A percentile compares a stretch with the other conserved stretches of the same genome.
Evolutionary conservation across 2,888 invertebrate species (phyloP).

Genomic region (Sesia bembeciformis): DNA sequence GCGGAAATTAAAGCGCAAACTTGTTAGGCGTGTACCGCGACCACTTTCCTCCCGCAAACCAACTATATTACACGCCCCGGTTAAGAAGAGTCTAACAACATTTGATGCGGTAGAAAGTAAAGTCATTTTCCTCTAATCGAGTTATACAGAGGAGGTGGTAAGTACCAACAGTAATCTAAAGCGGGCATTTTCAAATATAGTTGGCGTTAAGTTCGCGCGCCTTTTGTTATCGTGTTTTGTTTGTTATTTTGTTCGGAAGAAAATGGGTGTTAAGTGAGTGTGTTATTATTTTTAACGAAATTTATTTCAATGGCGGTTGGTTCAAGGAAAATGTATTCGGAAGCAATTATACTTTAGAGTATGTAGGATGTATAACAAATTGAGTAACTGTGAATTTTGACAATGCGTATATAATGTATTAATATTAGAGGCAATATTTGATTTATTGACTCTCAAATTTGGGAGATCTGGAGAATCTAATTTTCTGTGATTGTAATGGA

Average conservation of each 20-base stretch:
- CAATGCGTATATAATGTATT: too few relatives aligned
- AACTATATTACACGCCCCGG: constrained; percentile 28
- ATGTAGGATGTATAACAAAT: too few relatives aligned
- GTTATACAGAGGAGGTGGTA: constrained; percentile 16
- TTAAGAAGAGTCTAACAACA: constrained; percentile 19
- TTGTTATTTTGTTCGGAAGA: not conserved
- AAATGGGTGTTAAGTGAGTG: not conserved
- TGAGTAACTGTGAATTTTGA: too few relatives aligned
- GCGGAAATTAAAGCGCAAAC: constrained; percentile 39
- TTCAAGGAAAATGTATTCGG: too few relatives aligned
- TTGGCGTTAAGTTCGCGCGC: constrained; percentile 14
- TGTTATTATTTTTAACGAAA: not conserved
- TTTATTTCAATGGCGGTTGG: too few relatives aligned
- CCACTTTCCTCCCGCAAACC: constrained; percentile 41
- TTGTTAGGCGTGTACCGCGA: constrained; percentile 25
- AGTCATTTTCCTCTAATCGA: constrained; percentile 19
- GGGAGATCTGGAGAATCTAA: too few relatives aligned
- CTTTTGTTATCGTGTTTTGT: not conserved
- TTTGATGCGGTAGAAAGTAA: constrained; percentile 10
- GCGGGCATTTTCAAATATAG: constrained; percentile 32
- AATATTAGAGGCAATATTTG: too few relatives aligned
- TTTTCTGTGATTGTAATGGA: too few relatives aligned
- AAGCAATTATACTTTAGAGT: too few relatives aligned
- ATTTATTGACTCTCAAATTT: too few relatives aligned
- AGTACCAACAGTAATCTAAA: constrained; percentile 19